phyloP scores from a whole-genome alignment of 1,140 invertebrate species.

The Platorchestia sp. region DNA sequence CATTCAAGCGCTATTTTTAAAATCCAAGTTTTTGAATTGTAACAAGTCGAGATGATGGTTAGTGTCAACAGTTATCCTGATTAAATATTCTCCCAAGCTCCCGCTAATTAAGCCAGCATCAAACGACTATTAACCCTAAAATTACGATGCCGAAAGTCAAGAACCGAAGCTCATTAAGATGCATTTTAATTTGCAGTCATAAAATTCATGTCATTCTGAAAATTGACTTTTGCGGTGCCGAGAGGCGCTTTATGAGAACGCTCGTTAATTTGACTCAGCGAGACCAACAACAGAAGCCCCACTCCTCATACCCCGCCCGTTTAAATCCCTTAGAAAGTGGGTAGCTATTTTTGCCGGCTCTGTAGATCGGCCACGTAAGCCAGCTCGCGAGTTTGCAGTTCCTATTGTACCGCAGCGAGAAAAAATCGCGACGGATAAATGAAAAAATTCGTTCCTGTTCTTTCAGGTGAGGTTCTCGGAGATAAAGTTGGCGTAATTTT shows the following conservation, averaged over 20 bases:
- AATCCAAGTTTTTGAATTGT: not conserved
- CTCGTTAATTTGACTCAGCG: not conserved
- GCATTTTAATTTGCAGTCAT: not conserved
- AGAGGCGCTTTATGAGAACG: not conserved
- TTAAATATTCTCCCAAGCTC: not conserved
- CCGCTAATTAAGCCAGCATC: not conserved
- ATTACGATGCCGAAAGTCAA: not conserved
- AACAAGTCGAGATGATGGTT: no score
- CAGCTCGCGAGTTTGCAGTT: not conserved
- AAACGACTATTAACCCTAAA: not conserved
- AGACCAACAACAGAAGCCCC: constrained; percentile 7
- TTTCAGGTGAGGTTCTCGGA: not conserved
- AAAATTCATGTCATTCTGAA: not conserved
- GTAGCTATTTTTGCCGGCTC: not conserved
- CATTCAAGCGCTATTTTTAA: not conserved
- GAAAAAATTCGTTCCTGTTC: not conserved
- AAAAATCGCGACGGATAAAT: not conserved
- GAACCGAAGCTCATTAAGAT: not conserved
- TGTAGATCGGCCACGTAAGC: not conserved
- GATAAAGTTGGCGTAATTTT: not conserved
- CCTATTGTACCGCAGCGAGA: not conserved
- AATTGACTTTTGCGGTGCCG: not conserved
- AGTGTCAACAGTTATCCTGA: not conserved
- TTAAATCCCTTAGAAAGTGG: not conserved
- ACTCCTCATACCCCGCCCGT: not conserved